Base-by-base conservation (phyloP, 1,140 invertebrate species). In the Halesus radiatus region DNA sequence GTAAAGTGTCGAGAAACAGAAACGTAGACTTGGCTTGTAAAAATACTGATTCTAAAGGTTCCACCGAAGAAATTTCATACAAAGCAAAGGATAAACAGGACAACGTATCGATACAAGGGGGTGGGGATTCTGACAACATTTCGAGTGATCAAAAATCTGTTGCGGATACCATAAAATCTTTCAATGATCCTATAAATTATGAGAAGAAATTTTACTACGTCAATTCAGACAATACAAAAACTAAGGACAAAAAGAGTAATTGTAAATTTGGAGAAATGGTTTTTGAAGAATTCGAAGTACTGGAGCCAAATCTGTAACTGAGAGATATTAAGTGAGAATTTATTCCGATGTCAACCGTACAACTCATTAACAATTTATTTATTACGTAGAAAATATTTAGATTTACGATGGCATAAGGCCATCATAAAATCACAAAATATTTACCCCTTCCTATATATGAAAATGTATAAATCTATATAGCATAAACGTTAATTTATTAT, bases 271-370 rank as follows among this genome's bases (percentile, higher is more conserved):
- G 93, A 7, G 94, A 95, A 81, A 96, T 96, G 92, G 94, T 95
- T 84, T 96, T 96, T 80, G 94, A 96, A 87, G 93, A 94, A 80
- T 96, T 95, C 81, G 94, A 95, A 88, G 92, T 96, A 54, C 87
- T 92, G 83, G 92, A 92, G 85, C 86, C 72, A 58, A 75, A 75
- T 53, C 23, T 66, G 29, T 66, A 66, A 45, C 37, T 45, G 8
- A 45, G 37, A 45, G 8, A 45, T 45, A 8, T 45, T 10, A 10
- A 45, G 8, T 0, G 32, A 45, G 37, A 8, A 1, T 13, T 45
- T 45, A 45, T 13, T 45, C 37, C 10, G 37, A 45, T 13, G 13
- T 45, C 37, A 45, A 10, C 32, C 7, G 5, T 32, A 3, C 7
- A 32, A 32, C 7, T 7, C 26, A 32, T 32, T 32, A 32, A 32